Conservation (phyloP, 2,888 invertebrate species). For the Himalopsyche anomala region DNA sequence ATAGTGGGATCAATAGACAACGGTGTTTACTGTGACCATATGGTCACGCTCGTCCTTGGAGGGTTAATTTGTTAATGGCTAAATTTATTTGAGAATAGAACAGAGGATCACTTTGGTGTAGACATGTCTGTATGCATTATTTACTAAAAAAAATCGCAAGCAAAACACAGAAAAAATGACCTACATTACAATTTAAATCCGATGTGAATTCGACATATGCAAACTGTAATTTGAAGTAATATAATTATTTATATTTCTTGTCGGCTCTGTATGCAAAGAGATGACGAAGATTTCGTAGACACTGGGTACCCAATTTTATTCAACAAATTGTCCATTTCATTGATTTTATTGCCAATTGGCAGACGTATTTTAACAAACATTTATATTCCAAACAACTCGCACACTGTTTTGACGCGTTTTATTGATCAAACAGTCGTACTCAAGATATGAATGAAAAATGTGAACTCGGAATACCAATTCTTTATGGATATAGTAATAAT, state of each 20-base stretch:
- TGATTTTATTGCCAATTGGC: conserved; percentile 45
- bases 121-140: not conserved
- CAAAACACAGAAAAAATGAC: not conserved
- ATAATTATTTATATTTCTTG: not conserved
- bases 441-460: not conserved
- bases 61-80: no score
- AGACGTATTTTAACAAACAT: not conserved
- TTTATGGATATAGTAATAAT: no score
- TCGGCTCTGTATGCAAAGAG: conserved; percentile 11
- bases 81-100: no score
- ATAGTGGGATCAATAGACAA: no score
- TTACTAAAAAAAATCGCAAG: conserved; percentile 30
- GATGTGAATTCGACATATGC: conserved; percentile 45
- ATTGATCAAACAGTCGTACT: not conserved
- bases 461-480: no score
- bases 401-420: conserved; percentile 3
- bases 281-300: not conserved
- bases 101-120: not conserved
- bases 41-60: no score
- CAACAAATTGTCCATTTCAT: conserved; percentile 42
- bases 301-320: conserved; percentile 12
- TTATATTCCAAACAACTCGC: not conserved
- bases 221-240: not conserved
- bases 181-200: not conserved
- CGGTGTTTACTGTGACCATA: no score